phyloP scores from a whole-genome alignment of 2,113 vertebrate species.

The Cottus gobio region DNA sequence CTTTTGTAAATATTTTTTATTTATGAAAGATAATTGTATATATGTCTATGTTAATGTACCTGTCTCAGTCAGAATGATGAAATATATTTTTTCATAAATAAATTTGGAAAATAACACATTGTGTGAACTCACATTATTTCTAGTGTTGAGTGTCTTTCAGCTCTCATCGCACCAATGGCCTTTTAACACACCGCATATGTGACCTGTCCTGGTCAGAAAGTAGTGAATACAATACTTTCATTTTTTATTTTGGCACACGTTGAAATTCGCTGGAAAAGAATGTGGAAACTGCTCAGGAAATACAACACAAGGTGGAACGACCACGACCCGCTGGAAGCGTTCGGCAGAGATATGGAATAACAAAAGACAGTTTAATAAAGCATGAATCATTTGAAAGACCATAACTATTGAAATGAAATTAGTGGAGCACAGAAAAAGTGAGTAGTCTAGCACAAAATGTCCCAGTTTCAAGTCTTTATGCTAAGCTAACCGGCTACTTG shows the following conservation, averaged over 20 bases:
- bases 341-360: too few species aligned
- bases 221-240: not conserved
- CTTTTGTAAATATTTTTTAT: constrained; percentile 81
- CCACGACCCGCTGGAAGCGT: not conserved
- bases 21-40: constrained; percentile 85
- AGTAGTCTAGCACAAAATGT: too few species aligned
- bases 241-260: not conserved
- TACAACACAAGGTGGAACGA: not conserved
- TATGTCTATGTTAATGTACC: constrained; percentile 75
- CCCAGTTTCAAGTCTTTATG: too few species aligned
- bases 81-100: constrained; percentile 86
- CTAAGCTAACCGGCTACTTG: too few species aligned
- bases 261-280: not conserved
- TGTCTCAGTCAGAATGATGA: constrained; percentile 72
- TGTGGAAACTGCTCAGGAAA: not conserved
- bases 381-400: too few species aligned
- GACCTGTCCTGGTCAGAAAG: not conserved
- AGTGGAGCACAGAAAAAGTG: not conserved
- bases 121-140: not conserved
- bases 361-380: too few species aligned
- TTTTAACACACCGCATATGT: not conserved
- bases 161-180: not conserved
- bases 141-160: not conserved
- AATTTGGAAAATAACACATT: constrained; percentile 71
- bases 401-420: not conserved